Evolutionary conservation across 2,888 invertebrate species (phyloP), one percentile per base, ranked within the genome.

Genomic region (Epirrhoe tristata): DNA sequence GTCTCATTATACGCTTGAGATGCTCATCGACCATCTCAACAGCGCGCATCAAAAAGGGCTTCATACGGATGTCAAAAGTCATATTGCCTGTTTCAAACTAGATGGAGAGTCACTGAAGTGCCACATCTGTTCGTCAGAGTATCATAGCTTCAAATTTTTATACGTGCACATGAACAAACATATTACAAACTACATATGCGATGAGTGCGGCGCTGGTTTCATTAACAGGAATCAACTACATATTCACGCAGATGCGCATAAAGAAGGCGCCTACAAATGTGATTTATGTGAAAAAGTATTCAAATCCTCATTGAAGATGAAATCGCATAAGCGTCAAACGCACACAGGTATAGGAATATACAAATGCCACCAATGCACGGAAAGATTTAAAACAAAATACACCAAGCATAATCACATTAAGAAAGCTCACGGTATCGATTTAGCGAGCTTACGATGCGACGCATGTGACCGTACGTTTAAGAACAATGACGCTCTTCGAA

Each of bases 381-480:
- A 88, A 69, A 76, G 75, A 0, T 90, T 90, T 62, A 84, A 58
- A 46, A 71, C 17, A 67, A 69, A 59, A 58, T 76, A 57, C 57
- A 70, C n/a, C 75, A 83, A 66, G 32, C 76, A n/a, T 74, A 80
- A 10, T 51, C 91, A 91, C 63, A 84, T 90, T 81, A 77, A 83
- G 0, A 76, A 83, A 62, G 77, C 77, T 1, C 90, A 90, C 39
- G 85, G 86, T 0, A 80, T 67, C 4, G 54, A 74, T 79, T 1
- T 80, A 80, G 0, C 0, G 1, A 79, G 81, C 0, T 60, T 86
- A 0, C 82, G 81, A 66, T 90, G 90, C 64, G 79, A 85, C 0
- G 86, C 86, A 32, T 90, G 90, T 51, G 85, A 87, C 0, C 77
- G 82, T 1, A 81, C 81, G 0, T 90, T 88, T 52, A 75, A 77